Evolutionary conservation across 2,888 invertebrate genomes (phyloP), one percentile per base, ranked within the genome.

Genomic region (Cyrtodaria siliqua): DNA sequence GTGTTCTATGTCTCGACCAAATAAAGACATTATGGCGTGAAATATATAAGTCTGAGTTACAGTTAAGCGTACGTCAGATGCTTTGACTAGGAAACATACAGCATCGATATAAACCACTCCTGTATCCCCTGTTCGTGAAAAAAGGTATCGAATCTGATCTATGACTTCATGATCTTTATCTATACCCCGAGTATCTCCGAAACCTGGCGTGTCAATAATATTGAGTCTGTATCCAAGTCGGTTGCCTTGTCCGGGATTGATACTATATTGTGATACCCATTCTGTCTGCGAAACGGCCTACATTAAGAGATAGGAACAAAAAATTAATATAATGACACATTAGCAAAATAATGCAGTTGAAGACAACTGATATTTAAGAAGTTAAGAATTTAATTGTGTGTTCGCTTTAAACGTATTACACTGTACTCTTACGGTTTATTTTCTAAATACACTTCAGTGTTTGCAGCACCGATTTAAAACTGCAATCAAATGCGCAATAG

Each of bases 1-100:
- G 6, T 70, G 44, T 40, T 62, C 59, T 18, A 80, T 84, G 52
- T 84, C 82, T 44, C 71, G 66, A 2, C 84, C 82, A 63, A 84
- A 84, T 9, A 84, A 42, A 9, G 80, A 80, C 29, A 82, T 49
- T 16, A 80, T 82, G 23, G 76, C 55, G 20, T 78, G 66, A 50
- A 82, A 78, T 27, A 84, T 82, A 56, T 84, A 84, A 44, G 52
- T 75, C 61, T 84, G 84, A 8, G 78, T 66, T 23, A 71, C 55
- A 12, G 82, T 79, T 0, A 84, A 71, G 16, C 82, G 52, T 1
- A 75, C 79, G 20, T 75, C 66, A 14, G 84, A 82, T 12, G 82
- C 82, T 57, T 84, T 78, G 16, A 70, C 73, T 14, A 83, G 52
- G 64, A 82, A 80, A 40, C 82, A 84, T 14, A 84, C 76, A 2